Evolutionary conservation across 1,140 invertebrate genomes (phyloP), one percentile per base, ranked within the genome.

Genomic region (Orussus abietinus): DNA sequence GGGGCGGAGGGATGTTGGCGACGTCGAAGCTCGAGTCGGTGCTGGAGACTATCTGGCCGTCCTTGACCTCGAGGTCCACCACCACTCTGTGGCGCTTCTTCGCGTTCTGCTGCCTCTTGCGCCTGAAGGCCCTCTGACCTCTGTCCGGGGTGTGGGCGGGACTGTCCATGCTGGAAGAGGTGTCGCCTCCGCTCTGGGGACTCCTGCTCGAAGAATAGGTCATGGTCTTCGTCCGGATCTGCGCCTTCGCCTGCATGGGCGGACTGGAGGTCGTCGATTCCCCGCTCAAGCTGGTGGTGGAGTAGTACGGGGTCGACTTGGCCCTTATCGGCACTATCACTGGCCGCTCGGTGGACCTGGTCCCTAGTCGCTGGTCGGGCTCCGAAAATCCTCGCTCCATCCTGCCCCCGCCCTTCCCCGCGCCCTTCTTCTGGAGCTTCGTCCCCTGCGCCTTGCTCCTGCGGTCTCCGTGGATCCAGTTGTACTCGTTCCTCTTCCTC

Each of bases 11-110:
- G 38, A 84, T 75, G 19, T 74, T 81, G 3, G 80, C 76, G 0
- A 84, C 79, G 50, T 85, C 82, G 54, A 85, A 84, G 55, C 80
- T 80, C 25, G 79, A 79, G 50, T 81, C 79, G 9, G 78, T 80
- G 25, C 79, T 80, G 10, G 71, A 74, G 1, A 72, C 57, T 18
- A 74, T 67, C 12, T 72, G 69, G 7, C 69, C 68, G 39, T 73
- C 66, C 38, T 72, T 71, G 1, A 73, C 57, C 42, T 74, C 71
- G 9, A 74, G 44, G 45, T 75, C 73, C 2, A 73, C 59, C 0
- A 62, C 57, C 0, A 70, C 69, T 4, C 71, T 57, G 28, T 74
- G 72, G 20, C 67, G 57, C 21, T 60, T 62, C 37, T 65, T 68
- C 1, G 50, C 28, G 11, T 64, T 62, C 22, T 69, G 69, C 11